Percentiles rank a stretch among this genome's conserved stretches.
phyloP scores from a whole-genome alignment of 2,888 invertebrate species.

The Hipparchia semele region DNA sequence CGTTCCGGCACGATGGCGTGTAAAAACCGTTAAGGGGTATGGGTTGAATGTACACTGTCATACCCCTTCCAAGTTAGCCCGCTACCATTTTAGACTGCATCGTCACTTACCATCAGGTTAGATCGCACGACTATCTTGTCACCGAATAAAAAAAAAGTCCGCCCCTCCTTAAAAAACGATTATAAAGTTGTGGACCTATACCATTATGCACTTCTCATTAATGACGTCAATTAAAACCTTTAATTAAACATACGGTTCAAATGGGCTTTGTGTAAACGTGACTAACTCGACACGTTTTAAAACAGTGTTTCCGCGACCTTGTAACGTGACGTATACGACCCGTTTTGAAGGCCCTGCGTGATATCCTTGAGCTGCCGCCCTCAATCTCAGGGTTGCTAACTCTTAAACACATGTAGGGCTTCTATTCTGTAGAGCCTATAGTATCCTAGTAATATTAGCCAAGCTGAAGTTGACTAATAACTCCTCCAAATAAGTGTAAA shows the following conservation, averaged over 20 bases:
- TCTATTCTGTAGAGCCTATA: too few relatives aligned
- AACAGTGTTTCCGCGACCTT: constrained; percentile 5
- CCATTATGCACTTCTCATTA: not conserved
- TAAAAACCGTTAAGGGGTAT: too few relatives aligned
- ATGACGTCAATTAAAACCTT: not conserved
- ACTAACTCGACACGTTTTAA: constrained; percentile 9
- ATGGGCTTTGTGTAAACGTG: constrained; percentile 2
- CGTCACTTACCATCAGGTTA: too few relatives aligned
- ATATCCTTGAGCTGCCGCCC: constrained; percentile 9
- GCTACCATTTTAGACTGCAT: too few relatives aligned
- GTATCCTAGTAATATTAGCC: too few relatives aligned
- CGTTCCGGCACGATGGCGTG: too few relatives aligned
- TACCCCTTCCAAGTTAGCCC: too few relatives aligned
- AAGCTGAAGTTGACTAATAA: too few relatives aligned
- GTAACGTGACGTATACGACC: not conserved
- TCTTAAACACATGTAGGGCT: too few relatives aligned
- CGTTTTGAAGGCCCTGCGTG: not conserved
- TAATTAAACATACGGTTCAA: not conserved
- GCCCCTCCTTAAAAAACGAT: not conserved
- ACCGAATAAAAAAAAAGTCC: not conserved
- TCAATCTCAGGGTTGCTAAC: constrained; percentile 2
- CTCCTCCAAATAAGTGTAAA: too few relatives aligned
- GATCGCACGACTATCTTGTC: too few relatives aligned
- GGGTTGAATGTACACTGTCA: too few relatives aligned
- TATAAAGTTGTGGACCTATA: not conserved